A percentile compares a stretch with the other conserved stretches of the same genome.
Conservation (phyloP, 1,140 invertebrate species). For the Drosophila subobscura region DNA sequence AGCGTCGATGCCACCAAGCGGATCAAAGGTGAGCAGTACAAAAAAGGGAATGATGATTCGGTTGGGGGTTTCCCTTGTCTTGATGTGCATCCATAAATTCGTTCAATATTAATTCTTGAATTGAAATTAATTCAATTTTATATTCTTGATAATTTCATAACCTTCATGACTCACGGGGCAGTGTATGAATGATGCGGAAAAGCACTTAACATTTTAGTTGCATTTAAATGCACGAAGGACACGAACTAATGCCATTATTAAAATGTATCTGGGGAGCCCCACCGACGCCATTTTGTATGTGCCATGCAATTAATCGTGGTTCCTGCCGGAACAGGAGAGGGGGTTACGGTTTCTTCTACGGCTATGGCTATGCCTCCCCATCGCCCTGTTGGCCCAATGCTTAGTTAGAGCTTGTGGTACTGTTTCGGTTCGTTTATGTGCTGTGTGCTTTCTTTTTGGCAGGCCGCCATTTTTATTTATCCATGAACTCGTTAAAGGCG, state of each 20-base stretch:
- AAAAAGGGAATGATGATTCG: too few species aligned
- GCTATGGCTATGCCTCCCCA: too few species aligned
- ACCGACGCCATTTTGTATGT: slow-evolving; percentile 47
- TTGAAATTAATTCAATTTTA: too few species aligned
- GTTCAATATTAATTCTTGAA: too few species aligned
- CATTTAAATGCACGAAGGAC: slow-evolving; percentile 53
- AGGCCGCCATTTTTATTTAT: slow-evolving; percentile 77
- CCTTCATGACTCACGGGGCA: slow-evolving; percentile 54
- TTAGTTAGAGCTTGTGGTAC: slow-evolving; percentile 1
- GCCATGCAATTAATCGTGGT: slow-evolving; percentile 59
- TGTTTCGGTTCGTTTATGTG: slow-evolving; percentile 17
- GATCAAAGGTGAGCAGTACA: slow-evolving; percentile 69
- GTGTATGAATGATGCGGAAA: slow-evolving; percentile 52
- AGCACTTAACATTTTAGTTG: slow-evolving; percentile 21
- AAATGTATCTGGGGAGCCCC: slow-evolving; percentile 32
- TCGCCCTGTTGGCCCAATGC: neutral
- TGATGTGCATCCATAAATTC: too few species aligned
- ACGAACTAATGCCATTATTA: slow-evolving; percentile 48
- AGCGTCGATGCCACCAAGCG: slow-evolving; percentile 79
- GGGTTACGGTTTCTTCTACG: too few species aligned
- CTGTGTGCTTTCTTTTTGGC: slow-evolving; percentile 57
- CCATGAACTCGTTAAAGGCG: slow-evolving; percentile 78
- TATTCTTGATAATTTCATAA: too few species aligned
- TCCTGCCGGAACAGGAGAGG: neutral
- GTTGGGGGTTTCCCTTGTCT: too few species aligned